A percentile compares a stretch with the other conserved stretches of the same genome.
Conservation (phyloP, 23 tunicate species). For the Corella eumyota region DNA sequence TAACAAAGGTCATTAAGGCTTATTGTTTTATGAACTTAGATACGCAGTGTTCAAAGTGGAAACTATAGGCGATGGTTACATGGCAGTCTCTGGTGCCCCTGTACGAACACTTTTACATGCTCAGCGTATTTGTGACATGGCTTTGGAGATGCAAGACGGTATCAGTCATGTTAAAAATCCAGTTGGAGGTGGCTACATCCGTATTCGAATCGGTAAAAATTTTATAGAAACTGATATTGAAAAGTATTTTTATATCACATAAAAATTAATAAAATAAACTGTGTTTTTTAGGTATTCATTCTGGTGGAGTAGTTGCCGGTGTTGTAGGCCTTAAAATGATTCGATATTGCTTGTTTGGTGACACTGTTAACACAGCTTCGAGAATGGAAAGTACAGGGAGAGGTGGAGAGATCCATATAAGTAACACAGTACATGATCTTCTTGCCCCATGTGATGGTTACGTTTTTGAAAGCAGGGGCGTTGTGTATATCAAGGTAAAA, state of each 20-base stretch:
- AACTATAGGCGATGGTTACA: conserved; percentile 38
- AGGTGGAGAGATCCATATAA: conserved; percentile 29
- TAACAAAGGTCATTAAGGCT: no score
- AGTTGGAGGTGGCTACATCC: conserved; percentile 19
- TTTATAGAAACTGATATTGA: no score
- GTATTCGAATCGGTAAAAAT: conserved; percentile 24
- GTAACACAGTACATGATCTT: conserved; percentile 31
- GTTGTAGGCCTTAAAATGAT: conserved; percentile 56
- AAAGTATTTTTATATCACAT: no score
- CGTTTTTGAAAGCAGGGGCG: conserved; percentile 17
- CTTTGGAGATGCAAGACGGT: conserved; percentile 40
- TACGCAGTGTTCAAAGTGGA: conserved; percentile 41
- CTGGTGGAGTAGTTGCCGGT: conserved; percentile 52
- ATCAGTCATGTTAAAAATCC: conserved; percentile 37
- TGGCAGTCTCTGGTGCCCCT: conserved; percentile 47
- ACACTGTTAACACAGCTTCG: conserved; percentile 58
- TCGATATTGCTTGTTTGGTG: conserved; percentile 51
- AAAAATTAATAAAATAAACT: no score
- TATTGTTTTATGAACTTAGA: conserved; percentile 1
- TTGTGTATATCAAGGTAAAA: conserved; percentile 25
- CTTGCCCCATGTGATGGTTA: conserved; percentile 11
- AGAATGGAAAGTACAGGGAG: conserved; percentile 37
- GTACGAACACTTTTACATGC: conserved; percentile 35
- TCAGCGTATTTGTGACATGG: conserved; percentile 43
- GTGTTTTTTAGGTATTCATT: conserved; percentile 32